Evolutionary conservation across 1,140 invertebrate species (phyloP).

Genomic region (Platyura marginata): DNA sequence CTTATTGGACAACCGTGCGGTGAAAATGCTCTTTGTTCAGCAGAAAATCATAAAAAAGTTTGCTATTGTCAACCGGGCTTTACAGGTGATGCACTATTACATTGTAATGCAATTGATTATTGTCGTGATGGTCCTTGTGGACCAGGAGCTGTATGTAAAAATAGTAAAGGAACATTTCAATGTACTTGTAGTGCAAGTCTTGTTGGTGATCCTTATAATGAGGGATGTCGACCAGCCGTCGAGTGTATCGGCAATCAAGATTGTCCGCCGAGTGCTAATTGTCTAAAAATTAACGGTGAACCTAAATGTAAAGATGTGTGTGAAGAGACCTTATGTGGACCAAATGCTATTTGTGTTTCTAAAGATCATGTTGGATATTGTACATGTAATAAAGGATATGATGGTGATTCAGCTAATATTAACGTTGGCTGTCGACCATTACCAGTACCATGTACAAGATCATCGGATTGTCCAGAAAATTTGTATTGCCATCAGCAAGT

Average conservation of each 20-base stretch:
- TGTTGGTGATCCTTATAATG: slow-evolving; percentile 64
- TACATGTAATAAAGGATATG: slow-evolving; percentile 55
- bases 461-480: slow-evolving; percentile 51
- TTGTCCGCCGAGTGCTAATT: slow-evolving; percentile 58
- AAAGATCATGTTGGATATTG: slow-evolving; percentile 53
- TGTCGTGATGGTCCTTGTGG: slow-evolving; percentile 63
- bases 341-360: slow-evolving; percentile 63
- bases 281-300: slow-evolving; percentile 41
- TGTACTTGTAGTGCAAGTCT: slow-evolving; percentile 58
- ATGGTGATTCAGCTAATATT: slow-evolving; percentile 49
- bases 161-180: slow-evolving; percentile 59
- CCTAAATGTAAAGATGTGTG: slow-evolving; percentile 70
- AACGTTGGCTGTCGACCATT: slow-evolving; percentile 56
- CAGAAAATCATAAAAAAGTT: slow-evolving; percentile 50
- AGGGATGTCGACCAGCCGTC: slow-evolving; percentile 54
- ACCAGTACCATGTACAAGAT: slow-evolving; percentile 46
- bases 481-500: slow-evolving; percentile 65
- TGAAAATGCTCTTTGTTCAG: slow-evolving; percentile 62
- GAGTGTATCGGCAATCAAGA: slow-evolving; percentile 60
- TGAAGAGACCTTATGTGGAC: slow-evolving; percentile 50
- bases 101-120: slow-evolving; percentile 58
- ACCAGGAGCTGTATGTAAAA: slow-evolving; percentile 63
- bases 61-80: slow-evolving; percentile 76
- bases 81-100: slow-evolving; percentile 50
- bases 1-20: slow-evolving; percentile 61